Percentiles rank a stretch among this genome's conserved stretches.
Conservation (phyloP, 2,113 vertebrate genomes). For the human (Homo sapiens) region DNA sequence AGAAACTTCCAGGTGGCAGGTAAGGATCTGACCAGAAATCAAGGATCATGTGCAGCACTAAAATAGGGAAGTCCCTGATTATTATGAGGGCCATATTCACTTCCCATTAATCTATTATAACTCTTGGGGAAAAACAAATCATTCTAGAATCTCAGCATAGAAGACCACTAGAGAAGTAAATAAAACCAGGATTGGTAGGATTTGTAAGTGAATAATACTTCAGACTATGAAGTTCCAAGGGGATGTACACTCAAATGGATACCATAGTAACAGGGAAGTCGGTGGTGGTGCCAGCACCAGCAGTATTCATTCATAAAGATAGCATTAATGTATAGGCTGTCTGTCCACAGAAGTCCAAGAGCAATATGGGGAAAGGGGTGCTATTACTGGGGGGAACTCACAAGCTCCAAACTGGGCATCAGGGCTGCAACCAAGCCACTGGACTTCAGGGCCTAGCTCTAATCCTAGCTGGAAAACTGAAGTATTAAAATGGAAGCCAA, state of each 20-base stretch:
- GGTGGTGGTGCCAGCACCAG: background rate
- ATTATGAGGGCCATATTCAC: background rate
- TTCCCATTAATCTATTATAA: background rate
- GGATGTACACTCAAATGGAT: background rate
- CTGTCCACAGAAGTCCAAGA: background rate
- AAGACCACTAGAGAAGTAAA: background rate
- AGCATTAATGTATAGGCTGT: background rate
- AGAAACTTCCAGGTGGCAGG: background rate
- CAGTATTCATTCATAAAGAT: background rate
- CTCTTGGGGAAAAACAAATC: background rate
- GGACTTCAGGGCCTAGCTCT: background rate
- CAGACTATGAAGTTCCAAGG: background rate
- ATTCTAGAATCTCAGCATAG: background rate
- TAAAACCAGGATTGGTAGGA: background rate
- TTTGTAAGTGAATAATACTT: background rate
- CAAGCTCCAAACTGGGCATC: background rate
- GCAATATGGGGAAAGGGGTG: background rate
- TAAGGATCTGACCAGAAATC: background rate
- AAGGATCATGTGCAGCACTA: background rate
- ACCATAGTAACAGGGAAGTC: background rate
- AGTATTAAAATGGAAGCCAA: background rate
- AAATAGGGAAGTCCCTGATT: background rate
- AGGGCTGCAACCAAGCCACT: background rate
- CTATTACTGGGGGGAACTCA: background rate
- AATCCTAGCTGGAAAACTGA: background rate